Evolutionary conservation across 2,888 invertebrate species (phyloP).

Genomic region (Diachrysia chrysitis): DNA sequence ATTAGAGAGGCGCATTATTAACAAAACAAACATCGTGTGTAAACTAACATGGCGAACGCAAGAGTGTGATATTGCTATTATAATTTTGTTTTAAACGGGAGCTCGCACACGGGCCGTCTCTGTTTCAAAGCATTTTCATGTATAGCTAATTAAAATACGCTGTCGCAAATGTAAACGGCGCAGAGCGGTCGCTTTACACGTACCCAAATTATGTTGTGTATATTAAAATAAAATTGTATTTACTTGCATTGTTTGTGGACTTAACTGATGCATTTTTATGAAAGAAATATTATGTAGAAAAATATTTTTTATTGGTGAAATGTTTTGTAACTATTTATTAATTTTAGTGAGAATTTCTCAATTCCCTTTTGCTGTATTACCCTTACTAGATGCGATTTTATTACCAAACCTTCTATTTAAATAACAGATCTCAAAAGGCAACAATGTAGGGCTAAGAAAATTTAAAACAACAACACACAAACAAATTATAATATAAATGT

Average conservation of each 20-base stretch:
- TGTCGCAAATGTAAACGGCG: constrained; percentile 77
- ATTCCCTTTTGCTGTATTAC: no score
- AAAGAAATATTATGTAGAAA: background rate
- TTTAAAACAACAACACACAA: no score
- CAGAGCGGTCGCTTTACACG: constrained; percentile 71
- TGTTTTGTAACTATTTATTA: background rate
- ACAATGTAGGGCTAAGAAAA: no score
- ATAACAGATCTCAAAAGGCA: no score
- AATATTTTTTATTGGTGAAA: background rate
- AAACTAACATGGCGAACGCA: constrained; percentile 70
- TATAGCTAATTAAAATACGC: constrained; percentile 88
- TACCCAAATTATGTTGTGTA: constrained; percentile 74
- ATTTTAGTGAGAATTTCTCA: no score
- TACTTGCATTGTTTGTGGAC: constrained; percentile 45
- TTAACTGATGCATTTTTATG: constrained; percentile 8
- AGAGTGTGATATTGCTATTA: constrained; percentile 78
- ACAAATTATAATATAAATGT: no score
- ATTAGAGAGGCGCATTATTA: constrained; percentile 66
- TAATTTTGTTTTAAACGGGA: constrained; percentile 71
- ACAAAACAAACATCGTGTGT: constrained; percentile 65
- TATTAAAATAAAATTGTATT: constrained; percentile 78
- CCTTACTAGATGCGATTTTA: no score
- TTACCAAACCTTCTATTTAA: no score
- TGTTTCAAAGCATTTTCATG: constrained; percentile 87
- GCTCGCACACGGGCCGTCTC: constrained; percentile 69